Percentiles rank a stretch among this genome's conserved stretches.
Evolutionary conservation across 1,140 invertebrate species (phyloP).

Genomic region (Bombus breviceps): DNA sequence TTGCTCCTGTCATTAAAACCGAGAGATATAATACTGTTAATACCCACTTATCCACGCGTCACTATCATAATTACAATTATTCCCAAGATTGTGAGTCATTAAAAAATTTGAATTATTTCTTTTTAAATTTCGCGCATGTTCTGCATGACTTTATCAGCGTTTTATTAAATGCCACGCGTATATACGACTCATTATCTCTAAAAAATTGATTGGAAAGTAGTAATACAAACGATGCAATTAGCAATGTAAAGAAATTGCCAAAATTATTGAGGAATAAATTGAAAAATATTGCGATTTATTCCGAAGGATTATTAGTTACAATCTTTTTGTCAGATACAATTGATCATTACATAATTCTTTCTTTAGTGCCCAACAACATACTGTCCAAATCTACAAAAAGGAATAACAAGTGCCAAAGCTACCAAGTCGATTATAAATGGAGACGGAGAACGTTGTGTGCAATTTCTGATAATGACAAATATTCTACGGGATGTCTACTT

Average conservation of each 20-base stretch:
- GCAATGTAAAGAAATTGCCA: background rate
- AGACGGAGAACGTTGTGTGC: conserved; percentile 24
- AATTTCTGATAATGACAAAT: background rate
- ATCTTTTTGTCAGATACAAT: background rate
- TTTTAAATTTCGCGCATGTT: background rate
- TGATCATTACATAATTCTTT: background rate
- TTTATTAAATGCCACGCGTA: background rate
- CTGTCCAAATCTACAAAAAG: background rate
- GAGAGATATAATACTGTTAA: background rate
- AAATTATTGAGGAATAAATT: background rate
- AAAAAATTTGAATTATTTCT: background rate
- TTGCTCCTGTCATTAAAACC: background rate
- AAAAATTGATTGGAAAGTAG: background rate
- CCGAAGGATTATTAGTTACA: background rate
- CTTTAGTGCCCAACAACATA: background rate
- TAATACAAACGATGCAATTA: background rate
- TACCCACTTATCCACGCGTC: background rate
- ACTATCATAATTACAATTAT: background rate
- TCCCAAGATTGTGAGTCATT: background rate
- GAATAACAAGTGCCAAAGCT: too few species aligned
- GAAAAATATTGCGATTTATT: background rate
- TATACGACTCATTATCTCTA: background rate
- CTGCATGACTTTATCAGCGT: background rate
- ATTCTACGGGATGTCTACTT: background rate
- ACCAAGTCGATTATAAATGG: conserved; percentile 1